Percentiles rank a stretch among this genome's conserved stretches.
phyloP scores from a whole-genome alignment of 2,888 invertebrate genomes.

The Macaria liturata region DNA sequence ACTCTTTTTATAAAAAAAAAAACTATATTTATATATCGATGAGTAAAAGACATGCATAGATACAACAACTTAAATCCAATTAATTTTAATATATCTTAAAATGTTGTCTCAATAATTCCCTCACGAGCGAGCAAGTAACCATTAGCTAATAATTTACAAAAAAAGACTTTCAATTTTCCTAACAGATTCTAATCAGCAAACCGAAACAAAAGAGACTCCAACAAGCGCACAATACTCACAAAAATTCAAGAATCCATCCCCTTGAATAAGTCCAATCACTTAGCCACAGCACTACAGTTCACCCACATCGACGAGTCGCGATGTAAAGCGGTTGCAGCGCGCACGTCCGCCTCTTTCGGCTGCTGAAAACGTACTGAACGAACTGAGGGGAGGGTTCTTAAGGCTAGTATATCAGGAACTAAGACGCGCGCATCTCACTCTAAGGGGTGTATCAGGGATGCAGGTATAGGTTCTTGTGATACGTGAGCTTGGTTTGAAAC shows the following conservation, averaged over 20 bases:
- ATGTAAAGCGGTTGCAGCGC: slow-evolving; percentile 50
- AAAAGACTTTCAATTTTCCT: background rate
- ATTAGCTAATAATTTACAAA: no score
- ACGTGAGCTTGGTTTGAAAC: no score
- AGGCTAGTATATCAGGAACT: slow-evolving; percentile 40
- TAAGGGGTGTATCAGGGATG: slow-evolving; percentile 45
- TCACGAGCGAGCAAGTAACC: no score
- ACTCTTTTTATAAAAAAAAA: no score
- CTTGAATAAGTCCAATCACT: slow-evolving; percentile 38
- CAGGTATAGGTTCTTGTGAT: slow-evolving; percentile 20
- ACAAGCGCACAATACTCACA: slow-evolving; percentile 29
- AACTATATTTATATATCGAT: no score
- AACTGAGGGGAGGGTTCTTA: slow-evolving; percentile 72
- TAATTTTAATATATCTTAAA: no score
- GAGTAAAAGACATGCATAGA: no score
- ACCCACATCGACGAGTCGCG: slow-evolving; percentile 35
- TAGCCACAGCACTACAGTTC: slow-evolving; percentile 49
- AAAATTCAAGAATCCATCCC: slow-evolving; percentile 26
- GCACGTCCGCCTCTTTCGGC: slow-evolving; percentile 57
- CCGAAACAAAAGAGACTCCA: slow-evolving; percentile 9
- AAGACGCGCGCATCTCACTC: slow-evolving; percentile 77
- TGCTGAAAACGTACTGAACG: slow-evolving; percentile 59
- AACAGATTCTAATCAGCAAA: slow-evolving; percentile 3
- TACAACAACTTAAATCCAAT: no score
- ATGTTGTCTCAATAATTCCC: no score